phyloP scores from a whole-genome alignment of 1,140 invertebrate species.

The Scylla paramamosain region DNA sequence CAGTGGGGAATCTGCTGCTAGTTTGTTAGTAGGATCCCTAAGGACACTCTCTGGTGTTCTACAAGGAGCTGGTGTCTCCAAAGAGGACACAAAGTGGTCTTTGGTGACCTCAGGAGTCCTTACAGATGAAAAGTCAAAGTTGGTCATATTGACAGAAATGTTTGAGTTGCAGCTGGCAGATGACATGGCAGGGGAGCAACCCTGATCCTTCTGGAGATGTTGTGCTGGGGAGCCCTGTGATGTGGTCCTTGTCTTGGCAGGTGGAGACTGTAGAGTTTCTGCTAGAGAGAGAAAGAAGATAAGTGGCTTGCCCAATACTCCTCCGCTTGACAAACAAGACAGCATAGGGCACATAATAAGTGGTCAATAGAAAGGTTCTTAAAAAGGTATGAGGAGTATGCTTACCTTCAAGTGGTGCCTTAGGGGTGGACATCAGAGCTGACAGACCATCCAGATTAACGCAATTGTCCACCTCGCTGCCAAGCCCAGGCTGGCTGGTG shows the following conservation, averaged over 20 bases:
- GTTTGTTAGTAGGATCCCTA: constrained; percentile 28
- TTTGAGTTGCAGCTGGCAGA: background rate
- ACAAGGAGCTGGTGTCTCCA: constrained; percentile 53
- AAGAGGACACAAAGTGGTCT: constrained; percentile 69
- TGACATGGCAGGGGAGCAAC: background rate
- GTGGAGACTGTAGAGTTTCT: too few relatives aligned
- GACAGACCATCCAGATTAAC: constrained; percentile 64
- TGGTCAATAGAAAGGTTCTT: too few relatives aligned
- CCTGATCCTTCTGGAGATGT: background rate
- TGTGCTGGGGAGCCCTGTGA: too few relatives aligned
- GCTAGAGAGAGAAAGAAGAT: too few relatives aligned
- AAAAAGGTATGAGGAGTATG: too few relatives aligned
- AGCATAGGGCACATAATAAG: too few relatives aligned
- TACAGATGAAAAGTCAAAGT: constrained; percentile 72
- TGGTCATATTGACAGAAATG: constrained; percentile 58
- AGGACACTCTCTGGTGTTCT: constrained; percentile 56
- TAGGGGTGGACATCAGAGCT: constrained; percentile 64
- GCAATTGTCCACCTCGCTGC: background rate
- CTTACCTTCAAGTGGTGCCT: background rate
- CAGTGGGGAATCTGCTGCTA: constrained; percentile 33
- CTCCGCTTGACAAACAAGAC: too few relatives aligned
- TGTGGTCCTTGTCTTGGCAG: too few relatives aligned
- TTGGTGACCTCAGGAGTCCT: constrained; percentile 72
- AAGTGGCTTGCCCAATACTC: too few relatives aligned
- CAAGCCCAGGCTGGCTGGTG: background rate